Conservation (phyloP, 2,888 invertebrate genomes). For the Halocaridina rubra region DNA sequence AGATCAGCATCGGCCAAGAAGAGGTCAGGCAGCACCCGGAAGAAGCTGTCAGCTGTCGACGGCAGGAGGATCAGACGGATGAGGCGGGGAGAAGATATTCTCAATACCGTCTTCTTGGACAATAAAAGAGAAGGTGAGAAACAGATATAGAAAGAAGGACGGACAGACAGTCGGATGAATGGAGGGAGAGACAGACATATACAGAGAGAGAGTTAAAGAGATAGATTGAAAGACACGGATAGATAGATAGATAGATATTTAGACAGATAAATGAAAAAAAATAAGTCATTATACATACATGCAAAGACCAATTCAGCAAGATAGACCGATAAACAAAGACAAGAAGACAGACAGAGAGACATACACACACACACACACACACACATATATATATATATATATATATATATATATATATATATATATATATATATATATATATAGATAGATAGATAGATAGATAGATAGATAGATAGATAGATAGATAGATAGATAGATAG, state of each 20-base stretch:
- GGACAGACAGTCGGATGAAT: no score
- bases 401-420: constrained; percentile 1
- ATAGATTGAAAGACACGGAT: no score
- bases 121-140: constrained; percentile 34
- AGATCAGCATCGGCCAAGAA: neutral
- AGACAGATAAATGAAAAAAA: no score
- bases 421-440: constrained; percentile 3
- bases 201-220: no score
- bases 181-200: no score
- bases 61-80: constrained; percentile 22
- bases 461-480: neutral
- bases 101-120: constrained; percentile 17
- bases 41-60: neutral
- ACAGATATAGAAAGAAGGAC: no score
- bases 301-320: no score
- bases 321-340: no score
- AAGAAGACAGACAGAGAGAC: neutral
- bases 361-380: neutral
- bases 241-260: no score
- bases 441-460: neutral
- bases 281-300: no score
- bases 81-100: constrained; percentile 6
- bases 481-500: no score
- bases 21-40: neutral
- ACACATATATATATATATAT: neutral